These are phyloP conservation scores for Drosophila rufa DNA, from an alignment of 1,140 invertebrate species.

Conservation along the genomic window DNA sequence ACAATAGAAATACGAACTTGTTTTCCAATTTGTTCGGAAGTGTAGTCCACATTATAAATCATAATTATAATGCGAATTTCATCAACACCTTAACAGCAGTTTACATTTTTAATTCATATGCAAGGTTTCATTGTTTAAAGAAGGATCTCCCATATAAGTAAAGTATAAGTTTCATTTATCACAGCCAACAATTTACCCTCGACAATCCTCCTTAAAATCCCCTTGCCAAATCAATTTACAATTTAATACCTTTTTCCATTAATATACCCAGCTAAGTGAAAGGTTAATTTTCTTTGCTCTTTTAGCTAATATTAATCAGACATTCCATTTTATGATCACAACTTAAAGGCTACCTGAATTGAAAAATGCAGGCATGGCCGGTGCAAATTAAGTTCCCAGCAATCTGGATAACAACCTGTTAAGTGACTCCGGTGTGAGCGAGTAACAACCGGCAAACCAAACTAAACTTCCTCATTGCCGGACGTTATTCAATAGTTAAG, in stretches of 20 bases:
- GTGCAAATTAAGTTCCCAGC: constrained; percentile 37
- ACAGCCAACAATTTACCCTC: neutral
- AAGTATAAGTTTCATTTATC: neutral
- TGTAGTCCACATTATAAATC: too few species aligned
- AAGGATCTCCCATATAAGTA: neutral
- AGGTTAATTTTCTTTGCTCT: constrained; percentile 46
- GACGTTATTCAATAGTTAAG: constrained; percentile 44
- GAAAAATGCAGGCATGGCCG: constrained; percentile 6
- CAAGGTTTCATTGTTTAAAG: too few species aligned
- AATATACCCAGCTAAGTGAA: constrained; percentile 32
- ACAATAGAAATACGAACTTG: too few species aligned
- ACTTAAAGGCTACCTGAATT: constrained; percentile 33
- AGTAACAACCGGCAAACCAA: constrained; percentile 16
- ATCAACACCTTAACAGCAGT: too few species aligned
- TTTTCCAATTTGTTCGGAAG: too few species aligned
- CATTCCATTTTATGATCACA: constrained; percentile 36
- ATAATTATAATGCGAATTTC: too few species aligned
- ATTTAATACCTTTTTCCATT: constrained; percentile 37
- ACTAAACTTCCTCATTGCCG: constrained; percentile 36
- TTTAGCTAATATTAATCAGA: constrained; percentile 27
- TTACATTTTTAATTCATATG: too few species aligned
- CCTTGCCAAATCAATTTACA: constrained; percentile 11
- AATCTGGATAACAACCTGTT: constrained; percentile 54
- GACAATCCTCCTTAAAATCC: neutral
- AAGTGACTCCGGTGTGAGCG: constrained; percentile 14